phyloP scores from a whole-genome alignment of 1,140 invertebrate genomes.

The Diabrotica virgifera region DNA sequence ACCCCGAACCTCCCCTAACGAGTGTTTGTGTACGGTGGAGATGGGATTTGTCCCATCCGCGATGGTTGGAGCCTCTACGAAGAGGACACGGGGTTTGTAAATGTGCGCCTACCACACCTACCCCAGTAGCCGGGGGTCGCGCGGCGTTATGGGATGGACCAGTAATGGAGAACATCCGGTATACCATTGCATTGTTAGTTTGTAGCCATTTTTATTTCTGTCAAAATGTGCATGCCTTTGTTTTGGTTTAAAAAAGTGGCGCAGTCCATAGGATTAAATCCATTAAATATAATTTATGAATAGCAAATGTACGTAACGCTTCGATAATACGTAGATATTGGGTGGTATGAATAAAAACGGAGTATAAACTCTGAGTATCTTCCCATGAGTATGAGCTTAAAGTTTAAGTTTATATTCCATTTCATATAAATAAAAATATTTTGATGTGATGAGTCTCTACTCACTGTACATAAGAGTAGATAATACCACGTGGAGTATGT shows the following conservation, averaged over 20 bases:
- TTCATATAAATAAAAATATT: no score
- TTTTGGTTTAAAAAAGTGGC: not conserved
- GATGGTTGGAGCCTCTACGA: not conserved
- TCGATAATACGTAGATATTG: no score
- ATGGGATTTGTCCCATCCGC: not conserved
- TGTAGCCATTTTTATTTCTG: not conserved
- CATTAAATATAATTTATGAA: not conserved
- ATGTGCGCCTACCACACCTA: slow-evolving; percentile 49
- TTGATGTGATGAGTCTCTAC: no score
- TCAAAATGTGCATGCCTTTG: not conserved
- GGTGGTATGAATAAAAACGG: no score
- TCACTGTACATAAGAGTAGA: no score
- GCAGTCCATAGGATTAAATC: not conserved
- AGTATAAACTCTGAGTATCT: no score
- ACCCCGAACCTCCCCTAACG: slow-evolving; percentile 1
- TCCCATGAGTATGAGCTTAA: no score
- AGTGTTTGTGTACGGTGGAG: not conserved
- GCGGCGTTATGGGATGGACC: slow-evolving; percentile 42
- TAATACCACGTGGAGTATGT: no score
- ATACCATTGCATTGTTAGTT: slow-evolving; percentile 42
- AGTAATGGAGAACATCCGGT: slow-evolving; percentile 37
- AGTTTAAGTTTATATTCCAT: no score
- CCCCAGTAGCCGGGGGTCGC: slow-evolving; percentile 42
- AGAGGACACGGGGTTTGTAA: slow-evolving; percentile 18
- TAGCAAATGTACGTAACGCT: no score